Conservation (phyloP, 2,888 invertebrate species). For the Lepidonotus clava region DNA sequence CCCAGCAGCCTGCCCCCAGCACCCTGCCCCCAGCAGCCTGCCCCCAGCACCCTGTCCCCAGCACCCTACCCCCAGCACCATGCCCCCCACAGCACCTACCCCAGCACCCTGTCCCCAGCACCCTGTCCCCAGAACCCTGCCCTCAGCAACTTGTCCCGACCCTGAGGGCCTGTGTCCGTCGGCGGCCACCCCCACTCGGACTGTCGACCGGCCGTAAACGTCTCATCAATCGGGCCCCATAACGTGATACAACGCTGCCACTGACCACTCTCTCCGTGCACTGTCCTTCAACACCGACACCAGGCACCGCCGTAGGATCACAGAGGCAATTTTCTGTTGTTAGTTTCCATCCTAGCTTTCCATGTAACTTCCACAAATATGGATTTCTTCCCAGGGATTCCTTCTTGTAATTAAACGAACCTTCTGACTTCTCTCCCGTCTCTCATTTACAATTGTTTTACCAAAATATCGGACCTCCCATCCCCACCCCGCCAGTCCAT, state of each 20-base stretch:
- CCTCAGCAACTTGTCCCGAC: neutral
- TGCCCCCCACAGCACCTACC: neutral
- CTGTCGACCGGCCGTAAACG: neutral
- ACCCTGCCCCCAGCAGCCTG: neutral
- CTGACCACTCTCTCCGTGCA: no score
- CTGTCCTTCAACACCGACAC: no score
- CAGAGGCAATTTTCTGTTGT: no score
- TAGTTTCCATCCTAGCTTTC: no score
- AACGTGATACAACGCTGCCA: no score
- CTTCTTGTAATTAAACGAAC: no score
- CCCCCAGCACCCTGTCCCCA: neutral
- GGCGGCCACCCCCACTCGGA: neutral
- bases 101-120: neutral
- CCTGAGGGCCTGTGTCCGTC: neutral
- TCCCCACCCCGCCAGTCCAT: neutral
- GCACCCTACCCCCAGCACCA: neutral
- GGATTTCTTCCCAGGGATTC: no score
- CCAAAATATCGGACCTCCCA: neutral
- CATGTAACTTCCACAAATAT: no score
- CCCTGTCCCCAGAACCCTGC: neutral
- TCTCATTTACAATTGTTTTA: no score
- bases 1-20: no score
- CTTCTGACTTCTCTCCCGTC: no score
- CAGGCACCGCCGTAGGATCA: no score
- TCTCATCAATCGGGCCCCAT: slow-evolving; percentile 1